Percentiles rank a stretch among this genome's conserved stretches.
These are phyloP conservation scores for Apis dorsata DNA, from an alignment of 1,140 invertebrate species.

Conservation along the genomic window DNA sequence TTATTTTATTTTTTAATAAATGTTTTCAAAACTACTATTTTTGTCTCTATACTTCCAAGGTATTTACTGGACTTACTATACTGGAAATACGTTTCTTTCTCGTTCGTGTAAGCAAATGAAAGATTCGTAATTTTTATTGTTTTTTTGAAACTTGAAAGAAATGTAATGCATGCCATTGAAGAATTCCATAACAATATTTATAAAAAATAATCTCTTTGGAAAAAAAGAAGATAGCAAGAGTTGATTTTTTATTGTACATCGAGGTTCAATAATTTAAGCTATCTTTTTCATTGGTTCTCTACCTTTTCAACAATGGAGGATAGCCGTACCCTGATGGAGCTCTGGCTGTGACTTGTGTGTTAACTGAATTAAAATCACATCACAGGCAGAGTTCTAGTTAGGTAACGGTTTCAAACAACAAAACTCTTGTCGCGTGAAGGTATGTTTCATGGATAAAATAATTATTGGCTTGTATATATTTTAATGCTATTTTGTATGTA, in stretches of 20 bases:
- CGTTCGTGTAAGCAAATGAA: not conserved
- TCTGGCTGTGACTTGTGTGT: slow-evolving; percentile 90
- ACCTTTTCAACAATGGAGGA: slow-evolving; percentile 53
- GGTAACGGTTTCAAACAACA: slow-evolving; percentile 79
- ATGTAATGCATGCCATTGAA: slow-evolving; percentile 40
- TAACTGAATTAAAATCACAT: slow-evolving; percentile 84
- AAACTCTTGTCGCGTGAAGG: slow-evolving; percentile 54
- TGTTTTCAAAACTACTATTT: not conserved
- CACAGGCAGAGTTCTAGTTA: slow-evolving; percentile 96
- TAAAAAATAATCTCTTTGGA: not conserved
- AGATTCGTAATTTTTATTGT: not conserved
- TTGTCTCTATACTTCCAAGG: slow-evolving; percentile 12
- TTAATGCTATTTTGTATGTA: not conserved
- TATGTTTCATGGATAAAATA: slow-evolving; percentile 55
- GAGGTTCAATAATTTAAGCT: slow-evolving; percentile 8
- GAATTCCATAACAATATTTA: slow-evolving; percentile 19
- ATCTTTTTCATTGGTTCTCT: slow-evolving; percentile 46
- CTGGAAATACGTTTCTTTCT: slow-evolving; percentile 21
- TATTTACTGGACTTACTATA: not conserved
- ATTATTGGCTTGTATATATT: slow-evolving; percentile 35
- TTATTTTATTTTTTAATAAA: slow-evolving; percentile 34
- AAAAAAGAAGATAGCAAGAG: slow-evolving; percentile 29
- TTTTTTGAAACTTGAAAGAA: slow-evolving; percentile 20
- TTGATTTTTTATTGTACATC: not conserved
- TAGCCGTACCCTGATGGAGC: slow-evolving; percentile 84